These are phyloP conservation scores for Lophura nycthemera DNA, from an alignment of 2,113 vertebrate genomes.

Conservation along the genomic window DNA sequence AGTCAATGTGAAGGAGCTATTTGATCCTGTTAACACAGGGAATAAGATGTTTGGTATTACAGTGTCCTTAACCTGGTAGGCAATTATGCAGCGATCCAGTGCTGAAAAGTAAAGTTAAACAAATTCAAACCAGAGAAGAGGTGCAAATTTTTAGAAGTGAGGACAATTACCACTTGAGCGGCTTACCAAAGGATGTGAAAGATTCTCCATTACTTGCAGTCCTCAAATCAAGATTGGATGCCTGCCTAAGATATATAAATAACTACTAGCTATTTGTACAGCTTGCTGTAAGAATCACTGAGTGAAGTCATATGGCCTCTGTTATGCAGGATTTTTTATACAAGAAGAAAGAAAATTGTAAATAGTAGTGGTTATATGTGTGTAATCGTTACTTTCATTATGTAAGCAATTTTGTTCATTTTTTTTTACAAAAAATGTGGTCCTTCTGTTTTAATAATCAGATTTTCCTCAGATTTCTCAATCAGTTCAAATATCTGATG, in stretches of 20 bases:
- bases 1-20: not conserved
- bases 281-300: slow-evolving; percentile 36
- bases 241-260: slow-evolving; percentile 52
- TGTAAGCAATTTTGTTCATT: not conserved
- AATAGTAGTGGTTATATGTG: not conserved
- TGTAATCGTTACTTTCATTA: not conserved
- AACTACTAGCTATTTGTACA: slow-evolving; percentile 63
- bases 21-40: not conserved
- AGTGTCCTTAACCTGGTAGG: slow-evolving; percentile 10
- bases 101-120: slow-evolving; percentile 66
- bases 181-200: slow-evolving; percentile 34
- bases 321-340: not conserved
- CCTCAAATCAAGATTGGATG: slow-evolving; percentile 61
- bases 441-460: not conserved
- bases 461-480: not conserved
- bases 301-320: slow-evolving; percentile 33
- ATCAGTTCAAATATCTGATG: not conserved
- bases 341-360: not conserved
- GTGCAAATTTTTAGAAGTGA: slow-evolving; percentile 45
- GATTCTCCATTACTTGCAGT: slow-evolving; percentile 37
- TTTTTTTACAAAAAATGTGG: too few species aligned
- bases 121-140: slow-evolving; percentile 25
- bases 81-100: not conserved
- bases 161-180: not conserved
- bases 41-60: slow-evolving; percentile 50